Evolutionary conservation across 2,888 invertebrate species (phyloP).

Genomic region (Lepeophtheirus nordmannii): DNA sequence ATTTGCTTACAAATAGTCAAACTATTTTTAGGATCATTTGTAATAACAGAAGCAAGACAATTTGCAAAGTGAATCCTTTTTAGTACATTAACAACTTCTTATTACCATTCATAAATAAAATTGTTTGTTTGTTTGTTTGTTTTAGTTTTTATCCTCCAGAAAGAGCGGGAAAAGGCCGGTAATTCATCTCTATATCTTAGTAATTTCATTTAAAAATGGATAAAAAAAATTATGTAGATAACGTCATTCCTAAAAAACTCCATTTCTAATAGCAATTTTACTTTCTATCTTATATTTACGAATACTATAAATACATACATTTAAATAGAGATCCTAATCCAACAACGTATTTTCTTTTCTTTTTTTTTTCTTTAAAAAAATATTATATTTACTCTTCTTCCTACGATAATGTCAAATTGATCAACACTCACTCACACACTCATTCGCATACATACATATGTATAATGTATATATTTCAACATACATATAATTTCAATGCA

Average conservation of each 20-base stretch:
- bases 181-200: too few species aligned
- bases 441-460: background rate
- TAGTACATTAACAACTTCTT: background rate
- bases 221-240: background rate
- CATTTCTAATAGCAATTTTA: background rate
- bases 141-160: background rate
- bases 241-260: background rate
- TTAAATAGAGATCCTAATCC: background rate
- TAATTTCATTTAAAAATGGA: background rate
- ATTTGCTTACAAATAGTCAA: too few species aligned
- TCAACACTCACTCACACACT: background rate
- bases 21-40: too few species aligned
- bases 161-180: conserved; percentile 1
- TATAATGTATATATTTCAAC: background rate
- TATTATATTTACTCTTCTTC: background rate
- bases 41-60: too few species aligned
- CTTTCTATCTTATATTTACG: background rate
- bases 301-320: background rate
- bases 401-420: background rate
- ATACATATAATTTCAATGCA: conserved; percentile 4
- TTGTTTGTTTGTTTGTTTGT: background rate
- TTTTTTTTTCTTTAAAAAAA: background rate
- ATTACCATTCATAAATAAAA: background rate
- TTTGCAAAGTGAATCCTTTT: too few species aligned
- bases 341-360: background rate